A percentile compares a stretch with the other conserved stretches of the same genome.
These are phyloP conservation scores for Diachasmimorpha longicaudata DNA, from an alignment of 1,140 invertebrate genomes.

Conservation along the genomic window DNA sequence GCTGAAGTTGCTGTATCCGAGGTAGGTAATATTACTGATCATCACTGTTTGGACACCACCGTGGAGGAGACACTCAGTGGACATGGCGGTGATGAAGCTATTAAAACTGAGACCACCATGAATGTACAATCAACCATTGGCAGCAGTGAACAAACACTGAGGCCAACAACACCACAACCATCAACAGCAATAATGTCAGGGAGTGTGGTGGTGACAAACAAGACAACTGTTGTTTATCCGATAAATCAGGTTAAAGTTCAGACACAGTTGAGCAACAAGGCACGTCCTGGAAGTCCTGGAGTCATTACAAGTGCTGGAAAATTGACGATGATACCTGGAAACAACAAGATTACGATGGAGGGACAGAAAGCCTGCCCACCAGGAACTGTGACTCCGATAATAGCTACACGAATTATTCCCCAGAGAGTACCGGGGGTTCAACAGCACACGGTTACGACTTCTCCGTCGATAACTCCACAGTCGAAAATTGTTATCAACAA, in stretches of 20 bases:
- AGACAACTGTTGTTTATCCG: not conserved
- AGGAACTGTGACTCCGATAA: not conserved
- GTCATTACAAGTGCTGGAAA: not conserved
- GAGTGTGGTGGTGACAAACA: not conserved
- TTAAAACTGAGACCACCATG: not conserved
- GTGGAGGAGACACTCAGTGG: not conserved
- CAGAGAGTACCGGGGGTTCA: not conserved
- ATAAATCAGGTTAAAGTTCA: not conserved
- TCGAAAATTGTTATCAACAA: not conserved
- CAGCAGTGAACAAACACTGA: not conserved
- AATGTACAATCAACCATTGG: not conserved
- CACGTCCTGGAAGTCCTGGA: not conserved
- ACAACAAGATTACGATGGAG: not conserved
- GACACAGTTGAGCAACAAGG: not conserved
- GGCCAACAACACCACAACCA: not conserved
- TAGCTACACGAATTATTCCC: not conserved
- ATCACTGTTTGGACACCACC: not conserved
- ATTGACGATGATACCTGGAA: not conserved
- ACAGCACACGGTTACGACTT: not conserved
- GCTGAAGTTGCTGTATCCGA: constrained; percentile 4
- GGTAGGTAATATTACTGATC: not conserved
- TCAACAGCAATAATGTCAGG: not conserved
- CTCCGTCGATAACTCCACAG: not conserved
- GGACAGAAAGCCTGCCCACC: not conserved
- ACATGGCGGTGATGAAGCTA: not conserved